Base-by-base conservation (phyloP, 2,113 vertebrate species). In the Mormoops blainvillei region DNA sequence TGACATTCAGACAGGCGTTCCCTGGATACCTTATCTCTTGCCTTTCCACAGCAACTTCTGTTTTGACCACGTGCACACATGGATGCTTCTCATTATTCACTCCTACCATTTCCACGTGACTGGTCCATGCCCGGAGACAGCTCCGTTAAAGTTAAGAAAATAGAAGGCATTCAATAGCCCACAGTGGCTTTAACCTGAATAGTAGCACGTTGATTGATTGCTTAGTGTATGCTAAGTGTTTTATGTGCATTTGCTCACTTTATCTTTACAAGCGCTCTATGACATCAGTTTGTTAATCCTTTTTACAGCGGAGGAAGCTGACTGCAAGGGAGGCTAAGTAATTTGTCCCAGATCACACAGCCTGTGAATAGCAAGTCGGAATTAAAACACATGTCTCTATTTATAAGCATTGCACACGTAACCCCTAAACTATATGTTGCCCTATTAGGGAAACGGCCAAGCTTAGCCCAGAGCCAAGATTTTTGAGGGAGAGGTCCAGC, bases 321-420 rank as follows among this genome's bases (percentile, higher is more conserved):
- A 92, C 45, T n/a, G 54, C 61, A 63, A 76, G 92, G 88, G 77
- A 93, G 43, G 68, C 43, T 43, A 71, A 76, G 41, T 50, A 4
- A n/a, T 33, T 48, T 78, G 33, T 45, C 61, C 54, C 89, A 83
- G 61, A 12, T 80, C 78, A 50, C 77, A 93, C 74, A 87, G 70
- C 68, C 48, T 12, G 41, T 20, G 16, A 74, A 43, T 0, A 56
- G 41, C 52, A 36, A n/a, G 2, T 77, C 28, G 18, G 78, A 65
- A 36, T 1, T 28, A 24, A 24, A 73, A 48, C 50, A 28, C 3
- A 52, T 41, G 48, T 36, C n/a, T 68, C 36, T 54, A 4, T 43
- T 65, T 80, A n/a, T n/a, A 85, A 76, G 28, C 58, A 4, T 13
- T 4, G 36, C 2, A 7, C 80, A 9, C 2, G 2, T 48, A 26